Conservation (phyloP, 2,888 invertebrate genomes). For the Catocala nupta region DNA sequence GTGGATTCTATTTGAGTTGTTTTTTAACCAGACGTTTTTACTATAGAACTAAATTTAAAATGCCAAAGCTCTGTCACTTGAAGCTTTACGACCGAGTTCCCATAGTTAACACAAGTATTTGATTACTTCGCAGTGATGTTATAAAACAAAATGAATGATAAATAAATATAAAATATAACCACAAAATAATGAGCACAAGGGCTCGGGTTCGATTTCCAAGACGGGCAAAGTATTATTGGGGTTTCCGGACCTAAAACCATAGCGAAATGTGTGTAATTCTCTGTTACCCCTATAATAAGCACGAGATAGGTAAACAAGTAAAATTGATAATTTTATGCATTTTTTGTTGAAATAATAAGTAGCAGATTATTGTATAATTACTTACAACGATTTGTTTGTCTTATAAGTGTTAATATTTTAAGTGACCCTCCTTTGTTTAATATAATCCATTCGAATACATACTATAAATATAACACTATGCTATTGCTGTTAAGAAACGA, state of each 20-base stretch:
- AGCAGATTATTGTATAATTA: slow-evolving; percentile 10
- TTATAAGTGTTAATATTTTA: slow-evolving; percentile 9
- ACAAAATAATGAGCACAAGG: no score
- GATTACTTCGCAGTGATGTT: slow-evolving; percentile 1
- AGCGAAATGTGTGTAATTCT: no score
- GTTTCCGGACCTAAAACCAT: no score
- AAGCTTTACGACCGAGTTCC: no score
- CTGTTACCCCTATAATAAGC: no score
- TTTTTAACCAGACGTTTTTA: slow-evolving; percentile 33
- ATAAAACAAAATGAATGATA: no score
- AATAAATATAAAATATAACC: no score
- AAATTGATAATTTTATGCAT: no score
- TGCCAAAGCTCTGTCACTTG: not conserved
- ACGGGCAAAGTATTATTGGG: no score
- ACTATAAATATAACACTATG: slow-evolving; percentile 36
- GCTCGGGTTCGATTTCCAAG: no score
- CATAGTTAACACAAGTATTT: not conserved
- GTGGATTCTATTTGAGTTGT: slow-evolving; percentile 36
- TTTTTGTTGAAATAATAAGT: not conserved
- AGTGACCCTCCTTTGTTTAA: slow-evolving; percentile 1
- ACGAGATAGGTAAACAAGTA: no score
- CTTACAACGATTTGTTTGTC: slow-evolving; percentile 3
- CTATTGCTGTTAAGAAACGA: slow-evolving; percentile 34
- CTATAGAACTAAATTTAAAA: slow-evolving; percentile 25
- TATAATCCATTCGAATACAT: slow-evolving; percentile 28